Evolutionary conservation across 2,113 vertebrate species (phyloP).

Genomic region (Pseudopipra pipra): DNA sequence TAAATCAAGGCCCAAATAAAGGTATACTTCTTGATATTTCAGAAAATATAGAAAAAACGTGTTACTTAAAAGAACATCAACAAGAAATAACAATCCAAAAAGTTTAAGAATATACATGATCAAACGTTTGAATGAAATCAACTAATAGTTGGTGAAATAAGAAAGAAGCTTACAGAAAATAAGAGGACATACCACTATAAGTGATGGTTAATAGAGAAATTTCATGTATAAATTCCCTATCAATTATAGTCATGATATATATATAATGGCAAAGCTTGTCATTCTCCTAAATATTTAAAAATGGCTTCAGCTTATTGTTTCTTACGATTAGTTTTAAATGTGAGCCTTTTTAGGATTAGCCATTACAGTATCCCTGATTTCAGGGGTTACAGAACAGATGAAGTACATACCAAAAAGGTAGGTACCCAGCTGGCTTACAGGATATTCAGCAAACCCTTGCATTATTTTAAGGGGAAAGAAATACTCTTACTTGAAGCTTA

Average conservation of each 20-base stretch:
- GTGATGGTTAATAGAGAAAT: background rate
- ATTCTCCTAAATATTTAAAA: background rate
- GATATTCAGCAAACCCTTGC: background rate
- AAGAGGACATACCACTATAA: background rate
- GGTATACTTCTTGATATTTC: background rate
- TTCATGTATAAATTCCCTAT: background rate
- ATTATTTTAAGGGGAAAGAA: background rate
- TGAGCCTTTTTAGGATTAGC: background rate
- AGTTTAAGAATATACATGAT: background rate
- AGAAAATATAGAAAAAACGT: background rate
- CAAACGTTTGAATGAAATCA: background rate
- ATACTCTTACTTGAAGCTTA: background rate
- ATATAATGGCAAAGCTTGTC: background rate
- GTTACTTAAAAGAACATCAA: background rate
- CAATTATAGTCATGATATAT: background rate
- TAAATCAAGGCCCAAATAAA: background rate
- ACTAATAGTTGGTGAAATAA: background rate
- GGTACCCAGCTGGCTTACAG: background rate
- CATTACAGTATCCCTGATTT: background rate
- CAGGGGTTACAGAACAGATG: background rate
- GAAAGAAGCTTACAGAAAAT: background rate
- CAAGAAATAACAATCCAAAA: background rate
- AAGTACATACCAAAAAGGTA: background rate
- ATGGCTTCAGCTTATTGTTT: background rate
- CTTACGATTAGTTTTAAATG: background rate